Evolutionary conservation across 2,888 invertebrate genomes (phyloP), one percentile per base, ranked within the genome.

Genomic region (Orthosia cruda): DNA sequence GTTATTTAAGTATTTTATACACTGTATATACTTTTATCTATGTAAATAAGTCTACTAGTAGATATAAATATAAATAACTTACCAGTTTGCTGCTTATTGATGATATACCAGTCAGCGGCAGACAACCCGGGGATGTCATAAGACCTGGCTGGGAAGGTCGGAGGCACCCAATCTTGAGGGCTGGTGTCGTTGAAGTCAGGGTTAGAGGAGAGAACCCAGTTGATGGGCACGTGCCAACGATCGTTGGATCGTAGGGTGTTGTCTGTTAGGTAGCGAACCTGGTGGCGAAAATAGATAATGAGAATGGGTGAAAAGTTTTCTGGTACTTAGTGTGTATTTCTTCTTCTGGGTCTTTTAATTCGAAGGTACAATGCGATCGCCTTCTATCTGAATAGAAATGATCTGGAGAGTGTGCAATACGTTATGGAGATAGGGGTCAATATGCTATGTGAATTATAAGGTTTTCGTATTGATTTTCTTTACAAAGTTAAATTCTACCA

Each of bases 31-130:
- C n/a, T n/a, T n/a, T n/a, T n/a, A n/a, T n/a, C n/a, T n/a, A n/a
- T n/a, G n/a, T n/a, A n/a, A n/a, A n/a, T n/a, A n/a, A n/a, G n/a
- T n/a, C n/a, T n/a, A n/a, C n/a, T n/a, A n/a, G n/a, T n/a, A n/a
- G n/a, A n/a, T n/a, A n/a, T n/a, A n/a, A n/a, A n/a, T n/a, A n/a
- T n/a, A n/a, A n/a, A n/a, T n/a, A n/a, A n/a, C n/a, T n/a, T n/a
- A 97, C 97, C 97, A 74, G 97, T 97, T 89, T 97, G 97, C 82
- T 97, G 97, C 65, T 97, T 97, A 86, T 98, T 98, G 23, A 98
- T 87, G 62, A 98, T 97, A 74, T 97, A 95, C 98, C 98, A 98
- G 0, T 95, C 92, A 0, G 94, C 92, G 0, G 90, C 64, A 0
- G 92, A 80, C 0, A 94, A 74, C 16, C 91, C 92, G 16, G 91